Evolutionary conservation across 2,797 vertebrate species (phyloP).

Genomic region (Crenichthys baileyi): DNA sequence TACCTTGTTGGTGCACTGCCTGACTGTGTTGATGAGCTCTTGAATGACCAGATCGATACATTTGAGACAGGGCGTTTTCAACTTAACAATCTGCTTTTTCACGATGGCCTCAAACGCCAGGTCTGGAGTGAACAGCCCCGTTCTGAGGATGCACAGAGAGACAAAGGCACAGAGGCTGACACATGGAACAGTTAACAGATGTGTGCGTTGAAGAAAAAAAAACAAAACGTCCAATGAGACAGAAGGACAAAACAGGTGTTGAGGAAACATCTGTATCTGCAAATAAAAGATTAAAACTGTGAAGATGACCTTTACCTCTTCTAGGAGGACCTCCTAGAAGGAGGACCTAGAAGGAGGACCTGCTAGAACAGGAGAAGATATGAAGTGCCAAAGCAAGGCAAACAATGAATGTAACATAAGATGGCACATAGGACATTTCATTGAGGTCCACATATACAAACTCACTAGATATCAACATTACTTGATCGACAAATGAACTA

Average conservation of each 20-base stretch:
- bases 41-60: constrained; percentile 99
- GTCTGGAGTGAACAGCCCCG: constrained; percentile 97
- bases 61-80: constrained; percentile 98
- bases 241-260: constrained; percentile 20
- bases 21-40: constrained; percentile 97
- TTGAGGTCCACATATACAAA: constrained; percentile 39
- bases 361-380: background rate
- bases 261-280: background rate
- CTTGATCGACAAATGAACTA: constrained; percentile 34
- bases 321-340: too few species aligned
- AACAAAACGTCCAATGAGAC: constrained; percentile 21
- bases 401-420: constrained; percentile 18
- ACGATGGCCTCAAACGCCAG: constrained; percentile 98
- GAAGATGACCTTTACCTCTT: background rate
- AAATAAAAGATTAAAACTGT: constrained; percentile 20
- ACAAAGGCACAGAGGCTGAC: constrained; percentile 72
- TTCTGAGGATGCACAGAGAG: constrained; percentile 86
- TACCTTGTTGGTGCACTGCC: constrained; percentile 98
- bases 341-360: background rate
- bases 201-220: constrained; percentile 21
- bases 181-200: constrained; percentile 70
- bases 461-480: constrained; percentile 48
- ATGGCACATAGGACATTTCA: constrained; percentile 22
- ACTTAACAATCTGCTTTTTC: constrained; percentile 99
- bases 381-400: background rate